Base-by-base conservation (phyloP, 2,888 invertebrate species). In the Troglohyphantes excavatus region DNA sequence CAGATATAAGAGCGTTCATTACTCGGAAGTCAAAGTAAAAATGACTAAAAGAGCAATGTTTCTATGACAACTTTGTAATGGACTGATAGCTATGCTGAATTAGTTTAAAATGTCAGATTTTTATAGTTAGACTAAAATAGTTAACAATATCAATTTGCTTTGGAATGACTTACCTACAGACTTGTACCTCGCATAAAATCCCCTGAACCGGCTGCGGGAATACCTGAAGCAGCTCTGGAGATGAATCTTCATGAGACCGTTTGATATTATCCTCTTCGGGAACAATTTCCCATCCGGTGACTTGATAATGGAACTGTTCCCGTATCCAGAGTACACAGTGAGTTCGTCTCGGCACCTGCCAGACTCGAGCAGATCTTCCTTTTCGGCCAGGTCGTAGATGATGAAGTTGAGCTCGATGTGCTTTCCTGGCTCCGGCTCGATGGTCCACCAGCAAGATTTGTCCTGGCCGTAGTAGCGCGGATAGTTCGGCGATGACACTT, bases 391-490 rank as follows among this genome's bases (percentile, higher is more conserved):
- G 75, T 92, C 92, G 27, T 92, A 91, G 39, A 92, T 46, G n/a
- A 92, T 82, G 72, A 92, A 92, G 39, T 92, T 90, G 13, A 92
- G 83, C 27, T 92, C 91, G 7, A 92, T 92, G 82, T 92, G 92
- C 68, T 91, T 91, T 0, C 90, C 91, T 2, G 87, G 65, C 13
- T 91, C 91, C 1, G 92, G 92, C 9, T 90, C 91, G 7, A 92
- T 92, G 19, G 90, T 91, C 92, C 92, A 92, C 90, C 90, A 90
- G 53, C 92, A 92, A 0, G 91, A 91, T 43, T 91, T 91, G 67
- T 92, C 92, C 84, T 92, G 92, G 6, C 92, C 92, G 59, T 92
- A 92, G 75, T 92, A 92, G 63, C 90, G 91, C 2, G 92, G 92
- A 61, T 92, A 91, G 59, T 91, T 91, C 19, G 92, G 92, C 2